A percentile compares a stretch with the other conserved stretches of the same genome.
These are phyloP conservation scores for Channa striata DNA, from an alignment of 2,797 vertebrate species.

Conservation along the genomic window DNA sequence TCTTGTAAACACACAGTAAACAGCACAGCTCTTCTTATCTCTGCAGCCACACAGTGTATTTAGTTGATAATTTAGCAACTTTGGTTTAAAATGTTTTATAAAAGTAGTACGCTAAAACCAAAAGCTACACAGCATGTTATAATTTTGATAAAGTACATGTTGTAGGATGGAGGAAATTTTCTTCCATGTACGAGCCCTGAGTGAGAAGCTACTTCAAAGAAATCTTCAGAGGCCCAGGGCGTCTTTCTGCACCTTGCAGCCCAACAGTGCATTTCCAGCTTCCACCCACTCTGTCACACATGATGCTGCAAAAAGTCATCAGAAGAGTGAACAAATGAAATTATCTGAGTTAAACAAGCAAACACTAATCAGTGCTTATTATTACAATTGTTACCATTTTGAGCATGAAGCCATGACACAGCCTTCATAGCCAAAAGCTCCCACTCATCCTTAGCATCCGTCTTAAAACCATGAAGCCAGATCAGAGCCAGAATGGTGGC, in stretches of 20 bases:
- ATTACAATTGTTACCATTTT: conserved; percentile 74
- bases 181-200: too few species aligned
- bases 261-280: conserved; percentile 65
- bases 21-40: too few species aligned
- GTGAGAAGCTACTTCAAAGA: neutral
- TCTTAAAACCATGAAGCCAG: too few species aligned
- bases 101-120: too few species aligned
- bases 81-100: too few species aligned
- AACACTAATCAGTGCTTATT: neutral
- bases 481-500: too few species aligned
- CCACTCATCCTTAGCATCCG: too few species aligned
- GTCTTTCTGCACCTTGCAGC: conserved; percentile 53
- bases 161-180: too few species aligned
- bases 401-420: conserved; percentile 75
- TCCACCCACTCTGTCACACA: conserved; percentile 58
- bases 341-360: neutral
- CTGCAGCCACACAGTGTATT: too few species aligned
- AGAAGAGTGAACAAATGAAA: neutral
- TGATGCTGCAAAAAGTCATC: conserved; percentile 35
- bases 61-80: too few species aligned
- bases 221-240: conserved; percentile 58
- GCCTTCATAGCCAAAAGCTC: conserved; percentile 70
- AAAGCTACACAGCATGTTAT: too few species aligned
- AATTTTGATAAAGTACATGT: neutral
- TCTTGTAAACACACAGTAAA: too few species aligned